Conservation (phyloP, 2,888 invertebrate genomes). For the Synergus gifuensis region DNA sequence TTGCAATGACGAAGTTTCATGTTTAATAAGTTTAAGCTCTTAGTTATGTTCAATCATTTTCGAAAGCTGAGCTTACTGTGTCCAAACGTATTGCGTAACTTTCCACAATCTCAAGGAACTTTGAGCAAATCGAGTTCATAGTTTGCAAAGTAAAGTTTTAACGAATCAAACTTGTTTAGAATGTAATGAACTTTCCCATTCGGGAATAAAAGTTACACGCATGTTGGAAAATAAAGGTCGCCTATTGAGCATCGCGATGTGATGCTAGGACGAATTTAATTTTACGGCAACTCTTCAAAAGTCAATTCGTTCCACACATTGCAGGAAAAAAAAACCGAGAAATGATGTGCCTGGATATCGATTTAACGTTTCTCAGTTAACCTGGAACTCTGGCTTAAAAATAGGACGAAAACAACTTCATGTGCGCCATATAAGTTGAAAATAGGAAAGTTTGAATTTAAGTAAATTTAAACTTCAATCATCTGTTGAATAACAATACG, state of each 20-base stretch:
- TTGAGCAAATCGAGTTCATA: constrained; percentile 33
- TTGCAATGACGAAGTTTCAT: constrained; percentile 4
- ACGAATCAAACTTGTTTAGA: constrained; percentile 36
- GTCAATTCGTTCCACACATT: constrained; percentile 28
- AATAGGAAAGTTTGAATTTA: not conserved
- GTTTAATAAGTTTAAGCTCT: not conserved
- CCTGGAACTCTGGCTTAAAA: constrained; percentile 69
- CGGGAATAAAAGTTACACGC: constrained; percentile 9
- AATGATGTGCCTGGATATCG: constrained; percentile 62
- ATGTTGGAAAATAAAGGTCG: not conserved
- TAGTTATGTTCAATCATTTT: constrained; percentile 12
- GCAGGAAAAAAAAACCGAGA: constrained; percentile 57
- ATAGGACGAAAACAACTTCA: constrained; percentile 63
- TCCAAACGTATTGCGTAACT: constrained; percentile 17
- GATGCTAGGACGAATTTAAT: constrained; percentile 48
- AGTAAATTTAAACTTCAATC: too few species aligned
- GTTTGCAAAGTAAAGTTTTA: constrained; percentile 29
- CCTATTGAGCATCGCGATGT: not conserved
- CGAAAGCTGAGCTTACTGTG: constrained; percentile 4
- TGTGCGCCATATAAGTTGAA: constrained; percentile 27
- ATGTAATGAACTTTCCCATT: not conserved
- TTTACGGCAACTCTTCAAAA: constrained; percentile 51
- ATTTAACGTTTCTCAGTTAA: constrained; percentile 71
- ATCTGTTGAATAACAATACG: too few species aligned
- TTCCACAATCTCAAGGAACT: not conserved